phyloP scores from a whole-genome alignment of 1,140 invertebrate species.

The Zelostemma sp. region DNA sequence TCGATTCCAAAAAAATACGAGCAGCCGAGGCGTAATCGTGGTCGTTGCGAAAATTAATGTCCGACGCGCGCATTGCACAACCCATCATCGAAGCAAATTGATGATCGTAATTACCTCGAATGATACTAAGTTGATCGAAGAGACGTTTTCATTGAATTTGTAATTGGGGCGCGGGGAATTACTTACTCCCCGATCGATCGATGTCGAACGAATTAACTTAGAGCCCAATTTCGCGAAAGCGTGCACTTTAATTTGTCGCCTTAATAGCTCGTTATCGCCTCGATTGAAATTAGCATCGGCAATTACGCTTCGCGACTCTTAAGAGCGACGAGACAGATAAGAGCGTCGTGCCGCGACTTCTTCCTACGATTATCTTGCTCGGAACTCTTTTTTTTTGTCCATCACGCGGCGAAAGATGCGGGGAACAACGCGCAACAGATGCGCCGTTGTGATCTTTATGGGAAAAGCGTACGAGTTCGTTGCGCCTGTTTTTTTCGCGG shows the following conservation, averaged over 20 bases:
- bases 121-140: not conserved
- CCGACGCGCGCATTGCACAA: not conserved
- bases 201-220: not conserved
- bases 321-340: conserved; percentile 41
- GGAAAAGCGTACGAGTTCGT: conserved; percentile 19
- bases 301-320: conserved; percentile 26
- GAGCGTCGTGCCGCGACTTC: conserved; percentile 36
- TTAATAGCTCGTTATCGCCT: not conserved
- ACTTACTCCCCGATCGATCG: not conserved
- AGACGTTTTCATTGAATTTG: not conserved
- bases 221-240: too few species aligned
- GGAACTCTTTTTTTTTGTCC: conserved; percentile 39
- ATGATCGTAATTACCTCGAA: not conserved
- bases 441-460: conserved; percentile 36
- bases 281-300: not conserved
- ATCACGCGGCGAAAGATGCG: conserved; percentile 29
- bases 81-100: not conserved
- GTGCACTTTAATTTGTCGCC: not conserved
- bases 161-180: not conserved
- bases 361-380: conserved; percentile 45
- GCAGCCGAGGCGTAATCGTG: not conserved
- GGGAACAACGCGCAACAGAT: conserved; percentile 35
- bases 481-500: not conserved
- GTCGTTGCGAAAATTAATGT: not conserved
- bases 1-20: not conserved